Evolutionary conservation across 2,113 vertebrate genomes (phyloP).

Genomic region (Oplegnathus fasciatus): DNA sequence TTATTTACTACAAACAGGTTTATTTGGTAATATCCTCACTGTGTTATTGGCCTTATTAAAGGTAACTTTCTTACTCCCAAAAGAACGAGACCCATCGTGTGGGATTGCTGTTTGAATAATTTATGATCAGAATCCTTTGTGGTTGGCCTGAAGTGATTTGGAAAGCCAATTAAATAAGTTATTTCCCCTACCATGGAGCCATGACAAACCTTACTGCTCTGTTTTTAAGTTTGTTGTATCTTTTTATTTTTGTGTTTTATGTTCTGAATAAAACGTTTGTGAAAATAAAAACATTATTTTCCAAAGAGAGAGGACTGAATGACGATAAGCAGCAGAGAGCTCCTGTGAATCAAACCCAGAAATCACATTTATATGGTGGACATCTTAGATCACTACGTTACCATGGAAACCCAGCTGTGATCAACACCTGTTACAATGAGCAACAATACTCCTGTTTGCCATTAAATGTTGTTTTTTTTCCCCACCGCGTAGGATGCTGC

Average conservation of each 20-base stretch:
- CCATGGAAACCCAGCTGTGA: not conserved
- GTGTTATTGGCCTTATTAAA: not conserved
- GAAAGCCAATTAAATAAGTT: not conserved
- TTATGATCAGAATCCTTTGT: too few relatives aligned
- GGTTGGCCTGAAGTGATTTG: not conserved
- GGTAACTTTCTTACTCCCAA: too few relatives aligned
- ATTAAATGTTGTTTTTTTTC: not conserved
- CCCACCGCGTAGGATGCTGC: not conserved
- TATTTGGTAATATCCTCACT: not conserved
- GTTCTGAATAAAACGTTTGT: not conserved
- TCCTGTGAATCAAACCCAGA: not conserved
- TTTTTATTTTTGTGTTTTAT: not conserved
- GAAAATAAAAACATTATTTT: too few relatives aligned
- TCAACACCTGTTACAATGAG: constrained; percentile 3
- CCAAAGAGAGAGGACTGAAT: not conserved
- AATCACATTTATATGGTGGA: not conserved
- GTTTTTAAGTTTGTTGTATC: too few relatives aligned
- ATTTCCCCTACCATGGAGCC: not conserved
- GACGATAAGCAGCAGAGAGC: not conserved
- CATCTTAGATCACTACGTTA: constrained; percentile 4
- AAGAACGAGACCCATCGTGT: not conserved
- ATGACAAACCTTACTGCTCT: too few relatives aligned
- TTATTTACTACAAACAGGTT: not conserved
- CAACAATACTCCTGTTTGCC: not conserved
- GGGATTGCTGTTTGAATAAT: not conserved